Conservation (phyloP, 2,113 vertebrate genomes). For the Spea bombifrons region DNA sequence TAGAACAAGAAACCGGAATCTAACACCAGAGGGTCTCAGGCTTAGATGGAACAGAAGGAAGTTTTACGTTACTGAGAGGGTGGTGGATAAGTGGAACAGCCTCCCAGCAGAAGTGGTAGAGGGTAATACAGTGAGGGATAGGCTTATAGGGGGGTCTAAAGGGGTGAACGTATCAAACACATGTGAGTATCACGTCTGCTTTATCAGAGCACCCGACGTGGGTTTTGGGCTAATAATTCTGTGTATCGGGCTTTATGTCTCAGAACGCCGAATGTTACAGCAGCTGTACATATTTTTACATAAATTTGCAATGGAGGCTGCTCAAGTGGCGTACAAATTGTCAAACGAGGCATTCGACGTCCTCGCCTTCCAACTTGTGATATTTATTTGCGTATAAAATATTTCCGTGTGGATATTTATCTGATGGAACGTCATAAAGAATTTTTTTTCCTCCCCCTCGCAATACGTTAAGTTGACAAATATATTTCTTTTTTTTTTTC, state of each 20-base stretch:
- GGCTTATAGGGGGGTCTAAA: too few relatives aligned
- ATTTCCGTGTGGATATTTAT: slow-evolving; percentile 18
- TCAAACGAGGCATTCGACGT: slow-evolving; percentile 11
- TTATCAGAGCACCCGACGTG: too few relatives aligned
- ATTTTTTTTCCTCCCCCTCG: background rate
- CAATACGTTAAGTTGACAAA: background rate
- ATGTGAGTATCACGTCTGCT: too few relatives aligned
- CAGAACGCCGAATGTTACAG: slow-evolving; percentile 32
- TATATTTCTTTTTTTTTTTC: background rate
- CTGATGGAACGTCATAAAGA: background rate
- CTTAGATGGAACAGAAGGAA: too few relatives aligned
- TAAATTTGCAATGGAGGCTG: slow-evolving; percentile 36
- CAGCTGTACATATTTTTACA: slow-evolving; percentile 43
- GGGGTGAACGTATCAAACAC: background rate
- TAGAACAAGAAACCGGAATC: too few relatives aligned
- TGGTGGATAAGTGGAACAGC: too few relatives aligned
- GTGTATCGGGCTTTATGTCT: slow-evolving; percentile 27
- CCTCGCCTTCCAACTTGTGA: background rate
- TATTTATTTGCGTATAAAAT: slow-evolving; percentile 33
- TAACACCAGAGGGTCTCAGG: too few relatives aligned
- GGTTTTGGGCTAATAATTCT: slow-evolving; percentile 19
- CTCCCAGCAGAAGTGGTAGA: too few relatives aligned
- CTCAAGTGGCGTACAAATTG: slow-evolving; percentile 43
- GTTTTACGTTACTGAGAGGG: too few relatives aligned
- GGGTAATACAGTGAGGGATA: too few relatives aligned